These are phyloP conservation scores for Protonemura montana DNA, from an alignment of 2,888 invertebrate species.

Conservation along the genomic window DNA sequence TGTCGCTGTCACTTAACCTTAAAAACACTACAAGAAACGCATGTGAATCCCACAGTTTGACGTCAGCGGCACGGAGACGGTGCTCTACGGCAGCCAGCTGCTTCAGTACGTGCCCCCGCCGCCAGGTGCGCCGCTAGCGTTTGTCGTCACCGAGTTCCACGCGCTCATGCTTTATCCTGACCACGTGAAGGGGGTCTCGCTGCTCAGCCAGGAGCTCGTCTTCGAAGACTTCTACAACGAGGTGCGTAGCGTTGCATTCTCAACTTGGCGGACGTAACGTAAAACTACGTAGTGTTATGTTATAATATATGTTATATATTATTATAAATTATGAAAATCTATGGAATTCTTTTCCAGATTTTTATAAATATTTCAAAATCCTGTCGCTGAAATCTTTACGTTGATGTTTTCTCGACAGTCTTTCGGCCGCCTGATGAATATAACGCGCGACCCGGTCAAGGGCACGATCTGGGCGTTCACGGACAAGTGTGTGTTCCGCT, in stretches of 20 bases:
- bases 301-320: too few species aligned
- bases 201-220: slow-evolving; percentile 84
- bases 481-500: slow-evolving; percentile 83
- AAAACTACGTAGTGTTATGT: too few species aligned
- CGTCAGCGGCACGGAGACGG: slow-evolving; percentile 45
- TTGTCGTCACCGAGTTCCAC: slow-evolving; percentile 91
- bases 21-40: too few species aligned
- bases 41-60: slow-evolving; percentile 42
- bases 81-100: slow-evolving; percentile 51
- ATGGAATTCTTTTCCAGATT: too few species aligned
- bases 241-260: slow-evolving; percentile 51
- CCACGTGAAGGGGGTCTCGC: slow-evolving; percentile 82
- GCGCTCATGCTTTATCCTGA: slow-evolving; percentile 83
- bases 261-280: too few species aligned
- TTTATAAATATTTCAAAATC: too few species aligned
- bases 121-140: slow-evolving; percentile 70
- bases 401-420: too few species aligned
- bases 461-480: slow-evolving; percentile 85
- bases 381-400: too few species aligned
- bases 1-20: too few species aligned
- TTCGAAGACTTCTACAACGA: slow-evolving; percentile 86
- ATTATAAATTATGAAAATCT: too few species aligned
- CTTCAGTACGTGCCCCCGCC: slow-evolving; percentile 56
- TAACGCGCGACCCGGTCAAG: slow-evolving; percentile 80
- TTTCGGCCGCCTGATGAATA: slow-evolving; percentile 79